Conservation (phyloP, 2,888 invertebrate species). For the Chesias legatella region DNA sequence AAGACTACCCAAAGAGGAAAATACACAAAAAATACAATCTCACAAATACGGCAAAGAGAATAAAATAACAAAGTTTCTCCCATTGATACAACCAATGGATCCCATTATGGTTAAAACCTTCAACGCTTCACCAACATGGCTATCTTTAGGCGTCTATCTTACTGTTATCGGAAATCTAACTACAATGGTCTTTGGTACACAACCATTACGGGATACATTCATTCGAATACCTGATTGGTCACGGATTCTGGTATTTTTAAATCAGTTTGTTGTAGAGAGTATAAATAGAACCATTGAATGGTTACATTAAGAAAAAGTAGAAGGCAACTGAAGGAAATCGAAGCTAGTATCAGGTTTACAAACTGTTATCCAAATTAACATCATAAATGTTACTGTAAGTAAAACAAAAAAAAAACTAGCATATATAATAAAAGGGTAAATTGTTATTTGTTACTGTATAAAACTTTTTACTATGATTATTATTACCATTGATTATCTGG, state of each 20-base stretch:
- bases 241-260: constrained; percentile 9
- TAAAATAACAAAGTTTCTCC: constrained; percentile 1
- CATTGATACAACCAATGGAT: not conserved
- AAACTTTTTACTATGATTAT: too few relatives aligned
- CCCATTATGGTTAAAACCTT: constrained; percentile 6
- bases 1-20: too few relatives aligned
- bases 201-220: constrained; percentile 11
- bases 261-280: constrained; percentile 5
- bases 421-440: too few relatives aligned
- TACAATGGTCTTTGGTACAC: constrained; percentile 12
- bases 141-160: constrained; percentile 10
- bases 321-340: too few relatives aligned
- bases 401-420: too few relatives aligned
- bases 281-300: not conserved
- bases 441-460: too few relatives aligned
- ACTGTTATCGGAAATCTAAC: constrained; percentile 18
- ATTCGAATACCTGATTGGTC: constrained; percentile 18
- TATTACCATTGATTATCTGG: too few relatives aligned
- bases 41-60: not conserved
- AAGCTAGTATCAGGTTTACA: too few relatives aligned
- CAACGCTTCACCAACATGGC: constrained; percentile 5
- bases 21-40: too few relatives aligned
- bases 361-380: too few relatives aligned
- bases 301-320: too few relatives aligned
- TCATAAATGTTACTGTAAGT: too few relatives aligned